A percentile compares a stretch with the other conserved stretches of the same genome.
Conservation (phyloP, 2,113 vertebrate species). For the Acrocephalus kingi region DNA sequence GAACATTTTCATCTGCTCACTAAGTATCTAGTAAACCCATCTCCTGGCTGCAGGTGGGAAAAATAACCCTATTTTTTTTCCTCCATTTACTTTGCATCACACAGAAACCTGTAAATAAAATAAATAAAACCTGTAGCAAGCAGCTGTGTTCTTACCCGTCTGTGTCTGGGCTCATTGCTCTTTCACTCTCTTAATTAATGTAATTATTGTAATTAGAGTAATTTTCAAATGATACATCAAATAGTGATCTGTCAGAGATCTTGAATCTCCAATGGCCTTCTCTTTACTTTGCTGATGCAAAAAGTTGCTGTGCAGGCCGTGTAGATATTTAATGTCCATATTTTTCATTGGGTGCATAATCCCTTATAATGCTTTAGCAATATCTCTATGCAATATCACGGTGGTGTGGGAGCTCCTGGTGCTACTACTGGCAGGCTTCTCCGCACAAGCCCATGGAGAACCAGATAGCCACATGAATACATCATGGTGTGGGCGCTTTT, state of each 20-base stretch:
- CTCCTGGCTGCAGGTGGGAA: not conserved
- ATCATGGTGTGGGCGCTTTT: not conserved
- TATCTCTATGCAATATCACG: fast-evolving
- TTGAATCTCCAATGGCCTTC: not conserved
- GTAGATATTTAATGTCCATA: not conserved
- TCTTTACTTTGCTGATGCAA: not conserved
- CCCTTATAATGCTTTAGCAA: fast-evolving
- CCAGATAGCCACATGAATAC: fast-evolving
- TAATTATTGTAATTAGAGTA: not conserved
- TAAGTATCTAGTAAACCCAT: not conserved
- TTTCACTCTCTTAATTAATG: not conserved
- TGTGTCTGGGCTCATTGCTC: not conserved
- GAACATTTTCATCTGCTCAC: not conserved
- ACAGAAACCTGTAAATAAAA: not conserved
- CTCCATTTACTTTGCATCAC: not conserved
- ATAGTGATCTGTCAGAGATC: not conserved
- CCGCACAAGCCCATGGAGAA: not conserved
- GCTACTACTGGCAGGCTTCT: not conserved
- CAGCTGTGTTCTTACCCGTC: not conserved
- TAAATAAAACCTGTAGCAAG: not conserved
- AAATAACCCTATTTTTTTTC: not conserved
- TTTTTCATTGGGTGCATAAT: fast-evolving
- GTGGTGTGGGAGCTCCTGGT: not conserved
- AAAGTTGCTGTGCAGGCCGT: not conserved
- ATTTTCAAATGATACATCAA: not conserved